phyloP scores from a whole-genome alignment of 2,888 invertebrate genomes.

The Himalopsyche japonica region DNA sequence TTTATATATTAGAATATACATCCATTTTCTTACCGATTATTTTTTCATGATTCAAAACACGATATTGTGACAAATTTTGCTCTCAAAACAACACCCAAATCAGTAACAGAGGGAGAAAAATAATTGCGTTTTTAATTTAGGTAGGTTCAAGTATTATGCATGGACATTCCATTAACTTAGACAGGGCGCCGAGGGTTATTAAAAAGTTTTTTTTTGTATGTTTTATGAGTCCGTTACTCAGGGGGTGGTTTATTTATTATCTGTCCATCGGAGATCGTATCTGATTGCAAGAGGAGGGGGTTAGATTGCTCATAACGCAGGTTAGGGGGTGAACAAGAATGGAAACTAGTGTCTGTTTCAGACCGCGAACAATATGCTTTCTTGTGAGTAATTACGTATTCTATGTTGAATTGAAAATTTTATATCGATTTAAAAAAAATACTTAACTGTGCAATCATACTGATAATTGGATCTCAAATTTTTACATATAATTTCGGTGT shows the following conservation, averaged over 20 bases:
- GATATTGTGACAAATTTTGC: no score
- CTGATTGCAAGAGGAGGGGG: background rate
- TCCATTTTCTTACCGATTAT: no score
- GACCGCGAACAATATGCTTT: background rate
- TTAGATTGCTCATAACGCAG: background rate
- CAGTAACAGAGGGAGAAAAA: background rate
- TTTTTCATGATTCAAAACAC: no score
- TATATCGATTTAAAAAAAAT: no score
- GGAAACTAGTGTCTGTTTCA: background rate
- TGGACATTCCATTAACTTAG: conserved; percentile 11
- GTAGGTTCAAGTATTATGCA: background rate
- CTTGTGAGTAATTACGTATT: background rate
- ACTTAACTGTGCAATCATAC: no score
- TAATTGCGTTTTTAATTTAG: conserved; percentile 13
- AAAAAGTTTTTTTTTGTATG: conserved; percentile 24
- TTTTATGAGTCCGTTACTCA: conserved; percentile 25
- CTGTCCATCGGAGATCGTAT: conserved; percentile 35
- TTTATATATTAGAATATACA: no score
- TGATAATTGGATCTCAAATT: no score
- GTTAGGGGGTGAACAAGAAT: background rate
- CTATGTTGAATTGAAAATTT: background rate
- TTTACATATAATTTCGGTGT: no score
- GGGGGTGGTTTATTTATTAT: conserved; percentile 24
- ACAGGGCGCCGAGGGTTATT: conserved; percentile 17
- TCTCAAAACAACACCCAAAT: background rate